phyloP scores from a whole-genome alignment of 2,113 vertebrate genomes.

The Gracilinanus agilis region DNA sequence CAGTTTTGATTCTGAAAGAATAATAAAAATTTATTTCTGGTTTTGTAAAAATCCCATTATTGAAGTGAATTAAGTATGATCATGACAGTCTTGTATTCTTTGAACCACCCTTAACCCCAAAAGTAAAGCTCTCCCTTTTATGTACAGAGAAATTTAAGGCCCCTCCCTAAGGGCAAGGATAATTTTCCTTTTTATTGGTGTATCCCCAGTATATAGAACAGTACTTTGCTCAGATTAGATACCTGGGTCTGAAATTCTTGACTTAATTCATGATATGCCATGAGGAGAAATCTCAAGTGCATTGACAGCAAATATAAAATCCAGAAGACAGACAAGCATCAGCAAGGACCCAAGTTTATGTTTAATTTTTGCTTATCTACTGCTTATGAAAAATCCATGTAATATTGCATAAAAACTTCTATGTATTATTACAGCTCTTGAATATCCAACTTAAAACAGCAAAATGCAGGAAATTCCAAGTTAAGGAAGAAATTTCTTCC shows the following conservation, averaged over 20 bases:
- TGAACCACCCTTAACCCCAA: background rate
- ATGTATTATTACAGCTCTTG: background rate
- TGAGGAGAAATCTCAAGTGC: constrained; percentile 7
- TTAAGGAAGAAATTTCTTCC: constrained; percentile 36
- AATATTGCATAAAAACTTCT: background rate
- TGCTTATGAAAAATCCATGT: background rate
- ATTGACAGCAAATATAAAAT: background rate
- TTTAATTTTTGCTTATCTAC: background rate
- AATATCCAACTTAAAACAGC: background rate
- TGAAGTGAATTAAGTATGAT: background rate
- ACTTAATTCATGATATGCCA: background rate
- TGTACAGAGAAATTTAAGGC: background rate
- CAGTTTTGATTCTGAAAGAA: background rate
- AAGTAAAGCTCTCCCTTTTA: background rate
- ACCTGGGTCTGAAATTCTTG: background rate
- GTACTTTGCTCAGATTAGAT: background rate
- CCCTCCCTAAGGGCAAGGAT: background rate
- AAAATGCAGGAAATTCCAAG: background rate
- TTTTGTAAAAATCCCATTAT: background rate
- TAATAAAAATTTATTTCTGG: background rate
- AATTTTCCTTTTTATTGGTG: background rate
- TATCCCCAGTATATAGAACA: background rate
- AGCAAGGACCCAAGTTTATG: background rate
- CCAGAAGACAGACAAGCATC: background rate
- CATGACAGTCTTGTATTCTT: background rate